phyloP scores from a whole-genome alignment of 2,113 vertebrate genomes.

The Centropristis striata region DNA sequence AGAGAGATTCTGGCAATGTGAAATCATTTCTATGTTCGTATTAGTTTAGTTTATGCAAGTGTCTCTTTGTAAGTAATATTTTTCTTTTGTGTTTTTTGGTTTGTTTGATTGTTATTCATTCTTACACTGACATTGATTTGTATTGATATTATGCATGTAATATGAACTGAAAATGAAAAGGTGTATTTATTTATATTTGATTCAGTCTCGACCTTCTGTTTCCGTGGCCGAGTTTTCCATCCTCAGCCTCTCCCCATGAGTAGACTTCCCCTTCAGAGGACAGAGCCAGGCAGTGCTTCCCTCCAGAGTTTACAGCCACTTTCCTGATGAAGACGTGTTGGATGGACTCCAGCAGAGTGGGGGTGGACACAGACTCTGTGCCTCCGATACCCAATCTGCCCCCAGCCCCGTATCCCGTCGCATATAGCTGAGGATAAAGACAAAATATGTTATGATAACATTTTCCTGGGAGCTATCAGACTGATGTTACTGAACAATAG shows the following conservation, averaged over 20 bases:
- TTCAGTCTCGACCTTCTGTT: conserved; percentile 90
- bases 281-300: conserved; percentile 97
- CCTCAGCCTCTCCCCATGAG: conserved; percentile 99
- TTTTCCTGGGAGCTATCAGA: neutral
- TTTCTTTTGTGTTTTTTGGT: too few relatives aligned
- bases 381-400: conserved; percentile 96
- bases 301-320: conserved; percentile 98
- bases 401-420: conserved; percentile 98
- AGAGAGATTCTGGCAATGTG: too few relatives aligned
- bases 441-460: neutral
- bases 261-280: conserved; percentile 98
- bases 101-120: too few relatives aligned
- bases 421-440: conserved; percentile 89
- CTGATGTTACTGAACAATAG: neutral
- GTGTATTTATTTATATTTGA: neutral
- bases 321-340: conserved; percentile 98
- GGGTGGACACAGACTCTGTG: conserved; percentile 97
- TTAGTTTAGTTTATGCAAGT: too few relatives aligned
- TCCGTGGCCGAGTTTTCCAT: conserved; percentile 97
- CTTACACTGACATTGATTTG: neutral
- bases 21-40: too few relatives aligned
- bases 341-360: conserved; percentile 96
- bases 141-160: neutral
- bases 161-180: neutral
- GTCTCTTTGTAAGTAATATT: too few relatives aligned